Percentiles rank a stretch among this genome's conserved stretches.
phyloP scores from a whole-genome alignment of 2,113 vertebrate genomes.

The Apteryx owenii region DNA sequence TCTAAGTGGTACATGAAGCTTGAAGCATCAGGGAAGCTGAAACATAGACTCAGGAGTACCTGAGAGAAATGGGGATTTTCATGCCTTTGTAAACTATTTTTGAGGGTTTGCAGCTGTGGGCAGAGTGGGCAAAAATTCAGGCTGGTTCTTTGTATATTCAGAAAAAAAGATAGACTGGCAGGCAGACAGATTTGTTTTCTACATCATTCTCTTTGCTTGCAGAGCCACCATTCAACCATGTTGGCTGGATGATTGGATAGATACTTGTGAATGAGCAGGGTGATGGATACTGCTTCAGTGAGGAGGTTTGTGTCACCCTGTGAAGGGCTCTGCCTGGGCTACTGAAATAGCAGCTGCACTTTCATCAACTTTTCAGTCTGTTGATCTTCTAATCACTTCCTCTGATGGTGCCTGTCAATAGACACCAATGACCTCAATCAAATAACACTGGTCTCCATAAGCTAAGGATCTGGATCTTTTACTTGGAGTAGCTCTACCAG shows the following conservation, averaged over 20 bases:
- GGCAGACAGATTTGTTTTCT: background rate
- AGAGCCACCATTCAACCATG: background rate
- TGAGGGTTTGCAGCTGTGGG: background rate
- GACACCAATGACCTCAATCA: background rate
- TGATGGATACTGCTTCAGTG: background rate
- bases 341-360: background rate
- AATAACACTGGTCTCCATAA: background rate
- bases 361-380: background rate
- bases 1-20: background rate
- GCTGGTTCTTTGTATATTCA: background rate
- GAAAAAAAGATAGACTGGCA: background rate
- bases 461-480: background rate
- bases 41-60: background rate
- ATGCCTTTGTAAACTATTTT: background rate
- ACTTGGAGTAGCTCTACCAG: background rate
- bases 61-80: background rate
- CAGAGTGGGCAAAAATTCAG: background rate
- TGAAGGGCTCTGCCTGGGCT: background rate
- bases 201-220: background rate
- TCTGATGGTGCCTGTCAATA: background rate
- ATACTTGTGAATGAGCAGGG: background rate
- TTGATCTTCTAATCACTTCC: background rate
- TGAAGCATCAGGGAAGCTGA: background rate
- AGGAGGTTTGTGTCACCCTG: background rate
- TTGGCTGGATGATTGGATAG: background rate